Evolutionary conservation across 2,113 vertebrate genomes (phyloP), one percentile per base, ranked within the genome.

Genomic region (Corvus hawaiiensis): DNA sequence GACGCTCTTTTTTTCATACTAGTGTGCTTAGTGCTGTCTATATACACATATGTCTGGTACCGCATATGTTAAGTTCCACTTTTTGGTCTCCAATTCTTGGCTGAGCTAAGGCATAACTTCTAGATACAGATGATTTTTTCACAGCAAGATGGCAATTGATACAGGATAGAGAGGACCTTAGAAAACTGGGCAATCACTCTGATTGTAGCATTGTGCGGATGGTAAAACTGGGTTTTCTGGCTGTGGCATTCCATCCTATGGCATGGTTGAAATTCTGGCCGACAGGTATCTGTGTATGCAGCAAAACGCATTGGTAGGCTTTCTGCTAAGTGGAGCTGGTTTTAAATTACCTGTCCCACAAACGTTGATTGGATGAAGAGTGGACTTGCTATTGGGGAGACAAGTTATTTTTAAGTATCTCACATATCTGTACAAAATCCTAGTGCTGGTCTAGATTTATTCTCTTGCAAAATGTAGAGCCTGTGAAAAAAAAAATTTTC

Each of bases 21-120:
- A 13, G 5, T 54, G 5, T 49, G 24, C 16, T 81, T 13, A 27
- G 1, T 35, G 19, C 39, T 77, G 6, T 33, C 52, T 63, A 1
- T 37, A 26, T 27, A 39, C 0, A 1, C 43, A 16, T 16, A 7
- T 1, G 1, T 28, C 16, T 41, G 9, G 41, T 85, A 48, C 15
- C 1, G n/a, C 21, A 21, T 16, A 17, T 22, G 6, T 58, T 10
- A 22, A 23, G 7, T 23, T 62, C 39, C 16, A 54, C 18, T 39
- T 52, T 71, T 39, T 41, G 44, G 4, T 73, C 41, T 77, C n/a
- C 28, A 20, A 4, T 24, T 62, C 33, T 19, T 35, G 9, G 11
- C 11, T 73, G 37, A 82, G 7, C n/a, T 68, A 48, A 84, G 15
- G 8, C 9, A 6, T 46, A 66, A 35, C 22, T 69, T 5, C 22